Evolutionary conservation across 2,797 vertebrate genomes (phyloP).

Genomic region (Cossypha caffra): DNA sequence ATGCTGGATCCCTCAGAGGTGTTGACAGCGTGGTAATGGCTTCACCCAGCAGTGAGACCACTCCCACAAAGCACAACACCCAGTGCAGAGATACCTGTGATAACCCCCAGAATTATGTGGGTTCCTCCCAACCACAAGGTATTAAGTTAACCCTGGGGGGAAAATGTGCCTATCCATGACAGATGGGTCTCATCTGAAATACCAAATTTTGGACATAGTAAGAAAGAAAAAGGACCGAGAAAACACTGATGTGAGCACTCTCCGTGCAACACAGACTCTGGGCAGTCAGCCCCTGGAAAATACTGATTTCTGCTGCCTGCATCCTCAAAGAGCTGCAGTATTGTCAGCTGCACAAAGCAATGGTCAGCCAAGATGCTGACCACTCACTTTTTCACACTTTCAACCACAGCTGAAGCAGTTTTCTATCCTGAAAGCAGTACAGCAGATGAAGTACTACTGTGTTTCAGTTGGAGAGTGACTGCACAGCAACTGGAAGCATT

Average conservation of each 20-base stretch:
- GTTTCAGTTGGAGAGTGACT: not conserved
- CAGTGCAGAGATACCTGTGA: not conserved
- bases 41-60: not conserved
- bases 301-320: not conserved
- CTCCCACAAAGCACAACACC: not conserved
- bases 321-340: not conserved
- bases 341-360: rapidly evolving
- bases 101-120: rapidly evolving
- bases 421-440: not conserved
- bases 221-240: not conserved
- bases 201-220: rapidly evolving
- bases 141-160: not conserved
- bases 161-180: rapidly evolving
- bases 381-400: not conserved
- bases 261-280: not conserved
- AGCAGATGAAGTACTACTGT: not conserved
- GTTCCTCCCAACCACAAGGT: not conserved
- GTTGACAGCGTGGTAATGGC: rapidly evolving
- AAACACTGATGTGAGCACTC: not conserved
- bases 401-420: not conserved
- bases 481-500: not conserved
- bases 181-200: not conserved
- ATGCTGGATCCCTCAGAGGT: not conserved
- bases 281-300: not conserved
- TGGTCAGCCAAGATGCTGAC: not conserved